phyloP scores from a whole-genome alignment of 2,888 invertebrate species.

The Morpho achilles region DNA sequence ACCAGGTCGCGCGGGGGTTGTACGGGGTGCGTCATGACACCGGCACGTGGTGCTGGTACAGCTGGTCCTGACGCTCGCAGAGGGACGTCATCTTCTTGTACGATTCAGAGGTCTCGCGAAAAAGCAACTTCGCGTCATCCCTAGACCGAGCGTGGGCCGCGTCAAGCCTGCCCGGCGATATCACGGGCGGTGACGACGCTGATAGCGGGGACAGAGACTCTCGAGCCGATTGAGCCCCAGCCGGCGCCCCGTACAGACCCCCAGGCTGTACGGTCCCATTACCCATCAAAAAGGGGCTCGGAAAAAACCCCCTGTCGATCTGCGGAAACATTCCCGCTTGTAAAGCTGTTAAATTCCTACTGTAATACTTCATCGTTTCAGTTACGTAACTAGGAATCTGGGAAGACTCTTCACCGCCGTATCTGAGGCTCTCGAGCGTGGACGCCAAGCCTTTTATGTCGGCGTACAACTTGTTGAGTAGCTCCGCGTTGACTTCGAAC shows the following conservation, averaged over 20 bases:
- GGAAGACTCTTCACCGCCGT: constrained; percentile 63
- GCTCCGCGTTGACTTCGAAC: constrained; percentile 87
- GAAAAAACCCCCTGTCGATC: constrained; percentile 66
- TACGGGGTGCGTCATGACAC: constrained; percentile 73
- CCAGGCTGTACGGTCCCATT: constrained; percentile 54
- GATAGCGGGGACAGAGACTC: constrained; percentile 72
- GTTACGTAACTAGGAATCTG: constrained; percentile 68
- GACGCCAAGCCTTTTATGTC: constrained; percentile 82
- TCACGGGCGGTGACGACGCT: constrained; percentile 70
- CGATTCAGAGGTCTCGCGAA: constrained; percentile 74
- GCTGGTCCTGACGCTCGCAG: constrained; percentile 74
- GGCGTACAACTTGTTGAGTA: constrained; percentile 89
- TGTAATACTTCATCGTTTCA: constrained; percentile 75
- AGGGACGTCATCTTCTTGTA: constrained; percentile 76
- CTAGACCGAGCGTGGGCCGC: constrained; percentile 65
- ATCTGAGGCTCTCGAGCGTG: constrained; percentile 82
- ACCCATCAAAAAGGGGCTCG: constrained; percentile 65
- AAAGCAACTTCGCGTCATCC: constrained; percentile 73
- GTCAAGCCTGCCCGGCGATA: constrained; percentile 68
- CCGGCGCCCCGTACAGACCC: constrained; percentile 61
- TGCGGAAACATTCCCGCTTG: constrained; percentile 69
- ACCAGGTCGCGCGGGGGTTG: constrained; percentile 62
- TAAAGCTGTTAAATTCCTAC: constrained; percentile 62
- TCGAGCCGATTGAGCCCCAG: constrained; percentile 60
- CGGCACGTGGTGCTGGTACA: constrained; percentile 77